Evolutionary conservation across 2,797 vertebrate species (phyloP), one percentile per base, ranked within the genome.

Genomic region (Vireo griseus): DNA sequence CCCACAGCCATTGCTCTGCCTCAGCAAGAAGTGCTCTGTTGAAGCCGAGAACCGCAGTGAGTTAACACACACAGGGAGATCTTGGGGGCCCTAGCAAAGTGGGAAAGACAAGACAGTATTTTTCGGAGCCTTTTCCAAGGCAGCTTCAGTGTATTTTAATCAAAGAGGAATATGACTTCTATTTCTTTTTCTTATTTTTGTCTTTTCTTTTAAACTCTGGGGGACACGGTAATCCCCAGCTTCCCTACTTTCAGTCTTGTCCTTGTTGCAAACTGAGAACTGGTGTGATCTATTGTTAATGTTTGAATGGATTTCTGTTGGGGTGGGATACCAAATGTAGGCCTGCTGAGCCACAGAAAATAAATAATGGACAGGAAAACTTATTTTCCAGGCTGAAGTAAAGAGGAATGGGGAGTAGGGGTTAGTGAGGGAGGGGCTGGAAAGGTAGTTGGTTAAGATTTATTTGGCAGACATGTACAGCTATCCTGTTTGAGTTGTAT

Each of bases 361-460:
- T 95, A 96, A 96, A 90, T 91, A 95, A 95, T 68, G 48, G 76
- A 62, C 58, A 95, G 80, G 69, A 94, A 96, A 92, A 67, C 66
- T 88, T 90, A 66, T 76, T 88, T 94, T 92, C 59, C 86, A 90
- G 54, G 66, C 74, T 79, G n/a, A 88, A 88, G 54, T 58, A 65
- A 29, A 71, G 40, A 33, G 51, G 33, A 33, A 90, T 61, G 28
- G 61, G 50, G 58, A 65, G 54, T 37, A 84, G 16, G 62, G 88
- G 69, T 73, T 88, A 62, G 74, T 7, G 15, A 93, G 74, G 95
- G 95, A 92, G 90, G 86, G 74, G 92, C 73, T 95, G 93, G 76
- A 90, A 93, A 96, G 93, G 92, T 94, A 95, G 88, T 93, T 93
- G 95, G 80, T 94, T 78, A 88, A 95, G 95, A 96, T 97, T 97